phyloP scores from a whole-genome alignment of 2,113 vertebrate species.

The Tichodroma muraria region DNA sequence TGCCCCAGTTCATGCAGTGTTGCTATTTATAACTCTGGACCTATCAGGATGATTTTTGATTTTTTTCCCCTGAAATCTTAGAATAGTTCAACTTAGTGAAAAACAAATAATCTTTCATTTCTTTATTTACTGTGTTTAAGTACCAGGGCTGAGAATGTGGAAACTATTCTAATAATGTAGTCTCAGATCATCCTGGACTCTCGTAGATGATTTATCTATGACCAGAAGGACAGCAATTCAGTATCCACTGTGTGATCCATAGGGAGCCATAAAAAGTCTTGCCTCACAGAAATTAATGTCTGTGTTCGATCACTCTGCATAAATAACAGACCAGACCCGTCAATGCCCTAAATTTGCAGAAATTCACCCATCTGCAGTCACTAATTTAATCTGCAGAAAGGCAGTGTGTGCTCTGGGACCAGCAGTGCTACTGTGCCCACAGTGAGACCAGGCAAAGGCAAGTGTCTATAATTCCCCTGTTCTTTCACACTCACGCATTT shows the following conservation, averaged over 20 bases:
- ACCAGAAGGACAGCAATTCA: neutral
- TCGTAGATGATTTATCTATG: fast-evolving
- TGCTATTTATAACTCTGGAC: constrained; percentile 20
- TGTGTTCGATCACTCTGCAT: neutral
- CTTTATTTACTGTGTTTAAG: neutral
- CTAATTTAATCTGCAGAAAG: neutral
- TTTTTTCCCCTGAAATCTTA: neutral
- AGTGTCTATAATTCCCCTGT: neutral
- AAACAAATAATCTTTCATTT: constrained; percentile 4
- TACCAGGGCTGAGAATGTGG: neutral
- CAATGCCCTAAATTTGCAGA: neutral
- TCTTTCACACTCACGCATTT: neutral
- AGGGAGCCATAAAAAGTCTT: neutral
- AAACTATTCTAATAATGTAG: neutral
- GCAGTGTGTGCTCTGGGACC: fast-evolving
- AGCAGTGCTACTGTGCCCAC: neutral
- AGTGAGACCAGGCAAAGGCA: neutral
- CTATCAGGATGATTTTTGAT: neutral
- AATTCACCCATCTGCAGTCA: neutral
- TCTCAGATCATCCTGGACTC: neutral
- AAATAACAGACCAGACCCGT: neutral
- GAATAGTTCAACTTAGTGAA: neutral
- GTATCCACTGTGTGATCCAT: neutral
- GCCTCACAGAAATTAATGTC: neutral
- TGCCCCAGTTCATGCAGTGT: neutral